Evolutionary conservation across 92 coral and sea anemone genomes (phyloP), one percentile per base, ranked within the genome.

Genomic region (Hydrozoanthus gracilis): DNA sequence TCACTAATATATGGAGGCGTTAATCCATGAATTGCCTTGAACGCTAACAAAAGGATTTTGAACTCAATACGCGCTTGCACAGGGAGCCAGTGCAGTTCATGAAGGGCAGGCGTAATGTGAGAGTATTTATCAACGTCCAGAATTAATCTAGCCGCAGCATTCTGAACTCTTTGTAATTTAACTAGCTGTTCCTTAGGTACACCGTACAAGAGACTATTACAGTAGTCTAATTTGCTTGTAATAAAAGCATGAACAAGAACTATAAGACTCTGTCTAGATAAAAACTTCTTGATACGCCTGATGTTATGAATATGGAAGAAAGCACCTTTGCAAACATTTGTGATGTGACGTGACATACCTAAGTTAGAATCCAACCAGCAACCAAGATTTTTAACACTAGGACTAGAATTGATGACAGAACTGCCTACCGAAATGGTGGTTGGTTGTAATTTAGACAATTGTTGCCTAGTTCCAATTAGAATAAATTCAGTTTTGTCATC

Each of bases 221-320:
- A 52, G 58, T 52, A 52, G 58, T 52, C 58, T 52, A 52, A 52
- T 52, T 52, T 52, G 58, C 58, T 52, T 9, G 56, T 61, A 83
- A 51, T 83, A 61, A 60, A 83, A 35, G 78, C 27, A 66, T 46
- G 50, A 13, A 64, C 56, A 65, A 46, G 87, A 68, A 7, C 69
- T 68, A 51, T 56, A 83, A 18, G 44, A 48, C 39, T 10, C 20
- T 4, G 82, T 39, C 84, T 84, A 46, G 77, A 78, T 6, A 91
- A 52, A 70, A 66, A 91, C 73, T 87, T 88, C 89, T 88, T 91
- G 39, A 91, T 88, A 27, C 91, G 77, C 64, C 89, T 87, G 50
- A 87, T 90, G 69, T 87, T 91, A 62, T 91, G 91, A 55, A 91
- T 73, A 84, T 91, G 86, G 86, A 83, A 87, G 75, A 91, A 91